Evolutionary conservation across 2,113 vertebrate species (phyloP).

Genomic region (Ranitomeya variabilis): DNA sequence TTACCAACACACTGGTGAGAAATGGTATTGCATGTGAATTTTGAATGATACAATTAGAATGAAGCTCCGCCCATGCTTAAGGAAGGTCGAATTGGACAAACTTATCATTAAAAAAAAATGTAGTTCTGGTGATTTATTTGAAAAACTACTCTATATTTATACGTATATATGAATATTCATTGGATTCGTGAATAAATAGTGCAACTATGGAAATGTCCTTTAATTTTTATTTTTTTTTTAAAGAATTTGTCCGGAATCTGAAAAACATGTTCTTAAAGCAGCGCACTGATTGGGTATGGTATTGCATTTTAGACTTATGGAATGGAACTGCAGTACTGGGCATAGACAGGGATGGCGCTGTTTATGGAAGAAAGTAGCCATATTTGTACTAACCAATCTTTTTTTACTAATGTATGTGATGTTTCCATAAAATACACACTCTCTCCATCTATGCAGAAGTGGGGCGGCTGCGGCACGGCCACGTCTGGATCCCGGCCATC

Average conservation of each 20-base stretch:
- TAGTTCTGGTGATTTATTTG: neutral
- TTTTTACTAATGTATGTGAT: too few relatives aligned
- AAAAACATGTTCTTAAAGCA: too few relatives aligned
- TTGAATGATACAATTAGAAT: neutral
- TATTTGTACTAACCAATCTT: too few relatives aligned
- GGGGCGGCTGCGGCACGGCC: neutral
- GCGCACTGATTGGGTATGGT: too few relatives aligned
- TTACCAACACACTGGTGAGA: neutral
- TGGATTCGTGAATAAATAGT: neutral
- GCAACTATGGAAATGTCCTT: too few relatives aligned
- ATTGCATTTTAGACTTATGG: too few relatives aligned
- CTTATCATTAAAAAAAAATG: neutral
- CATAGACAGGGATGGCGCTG: too few relatives aligned
- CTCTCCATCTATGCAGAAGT: neutral
- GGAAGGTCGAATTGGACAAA: neutral
- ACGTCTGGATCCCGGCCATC: slow-evolving; percentile 17
- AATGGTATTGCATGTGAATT: neutral
- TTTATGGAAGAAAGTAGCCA: too few relatives aligned
- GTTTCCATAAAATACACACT: neutral
- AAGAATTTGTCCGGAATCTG: too few relatives aligned
- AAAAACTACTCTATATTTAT: neutral
- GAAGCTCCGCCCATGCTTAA: neutral
- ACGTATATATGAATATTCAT: neutral
- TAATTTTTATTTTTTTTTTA: too few relatives aligned
- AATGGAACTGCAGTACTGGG: too few relatives aligned